phyloP scores from a whole-genome alignment of 2,888 invertebrate genomes.

The Prenolepis imparis region DNA sequence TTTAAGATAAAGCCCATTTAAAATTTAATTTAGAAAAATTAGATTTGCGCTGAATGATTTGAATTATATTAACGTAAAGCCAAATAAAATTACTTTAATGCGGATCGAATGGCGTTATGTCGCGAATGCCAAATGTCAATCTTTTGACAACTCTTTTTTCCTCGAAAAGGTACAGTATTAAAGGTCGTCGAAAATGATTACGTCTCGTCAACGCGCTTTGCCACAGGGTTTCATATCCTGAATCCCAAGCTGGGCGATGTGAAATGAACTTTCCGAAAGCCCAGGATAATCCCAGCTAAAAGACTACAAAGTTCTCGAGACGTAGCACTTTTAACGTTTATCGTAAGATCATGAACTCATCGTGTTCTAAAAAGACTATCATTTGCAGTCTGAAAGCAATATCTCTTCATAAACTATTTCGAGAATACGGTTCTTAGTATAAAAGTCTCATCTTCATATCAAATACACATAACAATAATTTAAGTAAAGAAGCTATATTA shows the following conservation, averaged over 20 bases:
- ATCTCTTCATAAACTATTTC: background rate
- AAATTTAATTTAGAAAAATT: conserved; percentile 4
- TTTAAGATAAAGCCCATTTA: background rate
- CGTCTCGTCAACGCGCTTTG: conserved; percentile 13
- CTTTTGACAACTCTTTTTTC: background rate
- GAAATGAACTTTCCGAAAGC: conserved; percentile 36
- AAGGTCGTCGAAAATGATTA: conserved; percentile 22
- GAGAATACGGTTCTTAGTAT: conserved; percentile 3
- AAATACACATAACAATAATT: background rate
- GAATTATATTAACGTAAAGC: background rate
- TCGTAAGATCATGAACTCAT: conserved; percentile 46
- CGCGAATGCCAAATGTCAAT: background rate
- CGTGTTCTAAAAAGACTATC: conserved; percentile 30
- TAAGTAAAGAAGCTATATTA: background rate
- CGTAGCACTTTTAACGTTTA: conserved; percentile 35
- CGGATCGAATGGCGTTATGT: background rate
- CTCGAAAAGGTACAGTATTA: background rate
- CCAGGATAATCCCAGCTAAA: conserved; percentile 38
- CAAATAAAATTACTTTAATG: background rate
- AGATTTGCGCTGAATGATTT: background rate
- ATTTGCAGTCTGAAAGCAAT: conserved; percentile 23
- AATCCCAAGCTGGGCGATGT: background rate
- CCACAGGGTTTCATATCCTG: conserved; percentile 39
- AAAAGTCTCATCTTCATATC: background rate
- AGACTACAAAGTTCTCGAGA: conserved; percentile 48